Base-by-base conservation (phyloP, 2,888 invertebrate genomes). In the Cephus nigrinus region DNA sequence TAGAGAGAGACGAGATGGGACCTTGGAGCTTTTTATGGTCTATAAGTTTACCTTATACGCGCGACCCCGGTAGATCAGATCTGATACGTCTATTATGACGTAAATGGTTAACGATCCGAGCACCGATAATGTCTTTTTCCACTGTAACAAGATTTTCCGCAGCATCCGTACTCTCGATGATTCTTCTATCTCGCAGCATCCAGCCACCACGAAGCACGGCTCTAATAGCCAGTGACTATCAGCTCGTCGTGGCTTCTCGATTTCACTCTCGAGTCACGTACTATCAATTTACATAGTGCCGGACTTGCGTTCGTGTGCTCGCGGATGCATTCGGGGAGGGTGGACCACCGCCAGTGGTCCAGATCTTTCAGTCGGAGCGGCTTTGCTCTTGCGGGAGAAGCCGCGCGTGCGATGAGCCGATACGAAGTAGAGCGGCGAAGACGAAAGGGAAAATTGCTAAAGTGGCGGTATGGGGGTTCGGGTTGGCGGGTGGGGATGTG, bases 41-140 rank as follows among this genome's bases (percentile, higher is more conserved):
- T 84, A 86, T 86, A 87, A 87, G 88, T 89, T 55, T 87, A 86
- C 86, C 85, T 87, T 89, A 90, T 88, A 86, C 86, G 87, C 85
- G 78, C 84, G 82, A 80, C 82, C 85, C 84, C 86, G 55, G 89
- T 88, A 90, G 89, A 90, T 90, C 88, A 90, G 89, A 89, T 86
- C 83, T 90, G 89, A 91, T 90, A 89, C 90, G 88, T 91, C 90
- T 90, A 90, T 90, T 89, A 89, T 86, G 87, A 86, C 88, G 84
- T 87, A 89, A 89, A 87, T 88, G 87, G 85, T 88, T 86, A 87
- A 88, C 88, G 87, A 86, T 85, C 84, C 69, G 34, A 69, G 55
- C 9, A 55, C 55, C 55, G 55, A 55, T 55, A 55, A 55, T 55
- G 55, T 23, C 55, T 9, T 55, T 55, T 55, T 23, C 23, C 55